phyloP scores from a whole-genome alignment of 2,888 invertebrate species.

The Adineta ricciae region DNA sequence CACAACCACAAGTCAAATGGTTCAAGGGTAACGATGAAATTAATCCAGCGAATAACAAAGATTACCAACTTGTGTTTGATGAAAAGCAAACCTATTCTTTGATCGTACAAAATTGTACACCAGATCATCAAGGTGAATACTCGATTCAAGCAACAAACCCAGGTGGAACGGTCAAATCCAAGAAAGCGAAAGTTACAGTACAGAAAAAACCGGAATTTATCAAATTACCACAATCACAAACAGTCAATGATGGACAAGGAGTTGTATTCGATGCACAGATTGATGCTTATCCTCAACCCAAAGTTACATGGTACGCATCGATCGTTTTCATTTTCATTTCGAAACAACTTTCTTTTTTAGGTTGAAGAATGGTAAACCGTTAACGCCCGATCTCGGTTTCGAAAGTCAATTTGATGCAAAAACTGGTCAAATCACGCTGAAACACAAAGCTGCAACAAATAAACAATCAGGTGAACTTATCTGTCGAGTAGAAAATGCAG shows the following conservation, averaged over 20 bases:
- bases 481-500: background rate
- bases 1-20: constrained; percentile 42
- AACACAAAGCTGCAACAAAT: background rate
- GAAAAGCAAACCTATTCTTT: constrained; percentile 22
- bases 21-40: constrained; percentile 45
- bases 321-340: background rate
- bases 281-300: background rate
- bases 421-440: background rate
- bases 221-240: background rate
- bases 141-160: constrained; percentile 22
- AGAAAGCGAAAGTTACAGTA: background rate
- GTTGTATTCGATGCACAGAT: constrained; percentile 25
- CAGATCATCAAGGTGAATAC: constrained; percentile 21
- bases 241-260: constrained; percentile 20
- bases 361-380: background rate
- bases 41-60: constrained; percentile 15
- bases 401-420: constrained; percentile 5
- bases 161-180: constrained; percentile 12
- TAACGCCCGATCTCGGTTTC: background rate
- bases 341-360: background rate
- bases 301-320: background rate
- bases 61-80: constrained; percentile 23
- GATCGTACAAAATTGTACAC: constrained; percentile 14
- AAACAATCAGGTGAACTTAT: constrained; percentile 1
- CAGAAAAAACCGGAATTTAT: background rate